Base-by-base conservation (phyloP, 2,888 invertebrate species). In the Pelosia muscerda region DNA sequence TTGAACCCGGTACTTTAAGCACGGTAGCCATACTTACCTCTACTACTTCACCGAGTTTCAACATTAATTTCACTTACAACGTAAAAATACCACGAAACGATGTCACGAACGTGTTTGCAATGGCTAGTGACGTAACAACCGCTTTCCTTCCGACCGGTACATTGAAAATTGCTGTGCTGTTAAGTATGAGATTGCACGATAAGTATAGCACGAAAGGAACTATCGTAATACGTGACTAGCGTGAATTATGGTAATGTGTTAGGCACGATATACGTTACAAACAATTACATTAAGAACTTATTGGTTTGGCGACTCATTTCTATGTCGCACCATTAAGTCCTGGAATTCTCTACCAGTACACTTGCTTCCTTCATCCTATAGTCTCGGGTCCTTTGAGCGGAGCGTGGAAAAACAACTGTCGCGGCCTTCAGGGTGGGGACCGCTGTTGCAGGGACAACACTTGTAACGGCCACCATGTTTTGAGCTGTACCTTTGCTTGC, bases 221-320 rank as follows among this genome's bases (percentile, higher is more conserved):
- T 49, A 49, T 49, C 49, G n/a, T 49, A n/a, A 49, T 49, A 49
- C 49, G 49, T 49, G 49, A 55, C 63, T 69, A 49, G 49, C 49
- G n/a, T 42, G 42, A 42, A 42, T 42, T 42, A 19, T 49, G n/a
- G 49, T 49, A 49, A 49, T 49, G 19, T 19, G 49, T 49, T 8
- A 49, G n/a, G n/a, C 49, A 49, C 49, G 49, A 49, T 9, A 49
- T 49, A 19, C 8, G 49, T 49, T n/a, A n/a, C n/a, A n/a, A n/a
- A n/a, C n/a, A n/a, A n/a, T n/a, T n/a, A n/a, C n/a, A n/a, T n/a
- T n/a, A 49, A 49, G 19, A 49, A 9, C 9, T n/a, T 49, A n/a
- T 49, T 49, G n/a, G 49, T n/a, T 49, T 49, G 8, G 6, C 8
- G n/a, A 49, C 49, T 49, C 49, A n/a, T n/a, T n/a, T n/a, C n/a